Conservation (phyloP, 2,797 vertebrate species). For the Gymnopithys bicolor region DNA sequence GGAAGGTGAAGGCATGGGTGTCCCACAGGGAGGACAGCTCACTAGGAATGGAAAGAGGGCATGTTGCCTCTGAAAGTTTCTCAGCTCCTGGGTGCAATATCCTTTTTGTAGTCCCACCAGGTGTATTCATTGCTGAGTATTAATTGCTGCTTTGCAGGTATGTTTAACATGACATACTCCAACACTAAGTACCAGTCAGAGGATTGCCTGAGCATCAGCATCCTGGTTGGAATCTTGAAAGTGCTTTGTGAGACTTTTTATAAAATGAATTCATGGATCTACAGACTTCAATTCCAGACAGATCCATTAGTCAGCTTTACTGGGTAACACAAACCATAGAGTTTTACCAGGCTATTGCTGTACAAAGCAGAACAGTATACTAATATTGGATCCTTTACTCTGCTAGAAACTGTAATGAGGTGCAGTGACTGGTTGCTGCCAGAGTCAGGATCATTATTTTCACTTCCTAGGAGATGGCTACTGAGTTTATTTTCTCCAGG, state of each 20-base stretch:
- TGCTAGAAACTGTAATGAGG: background rate
- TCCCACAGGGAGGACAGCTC: background rate
- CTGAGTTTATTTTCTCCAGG: background rate
- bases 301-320: conserved; percentile 6
- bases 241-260: background rate
- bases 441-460: background rate
- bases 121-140: background rate
- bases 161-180: background rate
- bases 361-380: background rate
- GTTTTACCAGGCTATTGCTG: conserved; percentile 2
- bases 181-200: background rate
- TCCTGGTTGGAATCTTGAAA: background rate
- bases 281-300: background rate
- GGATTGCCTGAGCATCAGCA: background rate
- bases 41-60: background rate
- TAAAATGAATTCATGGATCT: background rate
- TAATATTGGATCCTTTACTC: background rate
- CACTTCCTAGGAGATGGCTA: background rate
- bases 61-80: background rate
- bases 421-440: background rate
- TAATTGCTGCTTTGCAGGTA: background rate
- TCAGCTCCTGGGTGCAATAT: background rate
- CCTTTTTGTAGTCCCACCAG: background rate
- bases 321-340: background rate
- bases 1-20: background rate